A percentile compares a stretch with the other conserved stretches of the same genome.
phyloP scores from a whole-genome alignment of 1,140 invertebrate species.

The Cydia splendana region DNA sequence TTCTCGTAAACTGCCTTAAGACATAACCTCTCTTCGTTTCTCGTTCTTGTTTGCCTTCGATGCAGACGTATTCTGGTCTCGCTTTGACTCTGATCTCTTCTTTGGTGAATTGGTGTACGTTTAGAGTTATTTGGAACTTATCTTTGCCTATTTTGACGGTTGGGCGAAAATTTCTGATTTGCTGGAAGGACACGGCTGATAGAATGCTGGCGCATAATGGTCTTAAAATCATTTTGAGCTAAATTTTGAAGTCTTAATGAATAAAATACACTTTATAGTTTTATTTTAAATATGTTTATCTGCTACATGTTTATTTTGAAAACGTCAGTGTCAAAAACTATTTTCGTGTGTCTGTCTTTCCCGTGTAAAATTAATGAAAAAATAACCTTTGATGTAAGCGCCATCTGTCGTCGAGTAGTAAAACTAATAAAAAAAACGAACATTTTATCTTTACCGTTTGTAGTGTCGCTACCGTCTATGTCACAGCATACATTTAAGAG shows the following conservation, averaged over 20 bases:
- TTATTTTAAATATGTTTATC: background rate
- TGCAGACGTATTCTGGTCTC: constrained; percentile 58
- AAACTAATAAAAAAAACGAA: background rate
- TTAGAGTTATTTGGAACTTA: constrained; percentile 59
- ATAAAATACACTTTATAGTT: background rate
- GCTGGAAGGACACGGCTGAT: background rate
- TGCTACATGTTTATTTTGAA: background rate
- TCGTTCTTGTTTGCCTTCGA: constrained; percentile 70
- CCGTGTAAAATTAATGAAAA: no score
- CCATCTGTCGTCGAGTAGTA: constrained; percentile 17
- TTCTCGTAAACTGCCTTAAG: constrained; percentile 58
- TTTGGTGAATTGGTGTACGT: constrained; percentile 60
- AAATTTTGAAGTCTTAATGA: background rate
- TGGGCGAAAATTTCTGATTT: constrained; percentile 48
- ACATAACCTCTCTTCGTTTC: constrained; percentile 54
- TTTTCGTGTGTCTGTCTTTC: no score
- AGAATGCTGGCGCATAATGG: background rate
- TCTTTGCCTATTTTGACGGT: constrained; percentile 65
- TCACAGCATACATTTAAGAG: background rate
- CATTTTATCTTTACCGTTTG: background rate
- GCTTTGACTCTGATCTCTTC: constrained; percentile 71
- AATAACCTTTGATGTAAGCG: background rate
- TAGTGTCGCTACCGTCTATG: constrained; percentile 10
- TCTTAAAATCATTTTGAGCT: background rate
- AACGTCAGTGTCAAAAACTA: background rate